Percentiles rank a stretch among this genome's conserved stretches.
These are phyloP conservation scores for Aricia agestis DNA, from an alignment of 1,140 invertebrate genomes.

Conservation along the genomic window DNA sequence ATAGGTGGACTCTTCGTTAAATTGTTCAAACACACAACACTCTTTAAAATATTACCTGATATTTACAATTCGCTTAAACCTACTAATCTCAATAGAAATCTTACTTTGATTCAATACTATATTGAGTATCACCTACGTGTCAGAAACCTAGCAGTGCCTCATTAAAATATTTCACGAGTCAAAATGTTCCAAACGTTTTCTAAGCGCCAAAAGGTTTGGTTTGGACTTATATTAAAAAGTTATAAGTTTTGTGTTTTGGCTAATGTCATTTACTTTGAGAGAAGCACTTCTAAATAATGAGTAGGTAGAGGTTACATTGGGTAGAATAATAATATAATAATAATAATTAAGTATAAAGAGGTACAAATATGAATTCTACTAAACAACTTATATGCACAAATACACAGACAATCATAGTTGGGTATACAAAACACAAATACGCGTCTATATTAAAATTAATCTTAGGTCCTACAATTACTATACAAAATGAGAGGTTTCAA, in stretches of 20 bases:
- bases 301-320: not conserved
- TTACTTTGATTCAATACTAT: constrained; percentile 22
- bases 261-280: not conserved
- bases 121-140: constrained; percentile 15
- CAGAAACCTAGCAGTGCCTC: constrained; percentile 21
- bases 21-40: constrained; percentile 68
- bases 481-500: constrained; percentile 8
- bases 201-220: not conserved
- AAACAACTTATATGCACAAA: not conserved
- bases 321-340: not conserved
- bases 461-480: constrained; percentile 9
- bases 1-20: constrained; percentile 74
- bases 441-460: not conserved
- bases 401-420: not conserved
- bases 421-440: not conserved
- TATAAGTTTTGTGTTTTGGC: not conserved
- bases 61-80: constrained; percentile 15
- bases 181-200: not conserved
- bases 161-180: not conserved
- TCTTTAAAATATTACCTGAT: constrained; percentile 30
- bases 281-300: not conserved
- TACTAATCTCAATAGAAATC: constrained; percentile 30
- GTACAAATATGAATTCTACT: not conserved
- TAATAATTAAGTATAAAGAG: no score
- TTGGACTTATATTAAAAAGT: not conserved